Evolutionary conservation across 2,888 invertebrate species (phyloP), one percentile per base, ranked within the genome.

Genomic region (Mythimna pallens): DNA sequence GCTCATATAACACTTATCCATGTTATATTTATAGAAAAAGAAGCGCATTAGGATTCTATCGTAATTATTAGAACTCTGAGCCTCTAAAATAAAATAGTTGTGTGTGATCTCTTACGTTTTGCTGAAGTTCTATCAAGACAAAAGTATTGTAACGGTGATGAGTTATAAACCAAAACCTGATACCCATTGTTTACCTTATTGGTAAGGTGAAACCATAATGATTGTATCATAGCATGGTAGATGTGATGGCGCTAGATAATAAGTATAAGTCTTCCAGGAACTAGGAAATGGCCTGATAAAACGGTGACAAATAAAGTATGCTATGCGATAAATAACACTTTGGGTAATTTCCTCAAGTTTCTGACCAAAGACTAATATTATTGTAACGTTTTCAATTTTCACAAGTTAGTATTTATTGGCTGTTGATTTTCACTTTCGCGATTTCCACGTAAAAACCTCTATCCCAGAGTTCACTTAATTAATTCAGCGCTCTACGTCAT

Each of bases 401-500:
- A n/a, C 7, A 64, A 52, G n/a, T n/a, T n/a, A n/a, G 8, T 30
- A 65, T 62, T 61, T 36, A 54, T 70, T 55, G 47, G 25, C 12
- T 59, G 52, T 68, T 65, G 71, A 67, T 69, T 73, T 70, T 65
- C 66, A 71, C 52, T 75, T 82, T 66, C 30, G 64, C 55, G 30
- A 52, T 54, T 14, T 10, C 47, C 57, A 66, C 36, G 62, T 80
- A 70, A 64, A 73, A 62, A 62, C 30, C 47, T n/a, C n/a, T 62
- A 30, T 50, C 47, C 34, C 25, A 10, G 73, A 65, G 66, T 70
- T 82, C 25, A 71, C 74, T 76, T 83, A 84, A 86, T 88, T 87
- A 86, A 85, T 83, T 83, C 78, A 73, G 71, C 36, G 78, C 66
- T 80, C 73, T 70, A 84, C 81, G 85, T 86, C 86, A 81, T 75